Base-by-base conservation (phyloP, 1,140 invertebrate genomes). In the Plectus sambesii region DNA sequence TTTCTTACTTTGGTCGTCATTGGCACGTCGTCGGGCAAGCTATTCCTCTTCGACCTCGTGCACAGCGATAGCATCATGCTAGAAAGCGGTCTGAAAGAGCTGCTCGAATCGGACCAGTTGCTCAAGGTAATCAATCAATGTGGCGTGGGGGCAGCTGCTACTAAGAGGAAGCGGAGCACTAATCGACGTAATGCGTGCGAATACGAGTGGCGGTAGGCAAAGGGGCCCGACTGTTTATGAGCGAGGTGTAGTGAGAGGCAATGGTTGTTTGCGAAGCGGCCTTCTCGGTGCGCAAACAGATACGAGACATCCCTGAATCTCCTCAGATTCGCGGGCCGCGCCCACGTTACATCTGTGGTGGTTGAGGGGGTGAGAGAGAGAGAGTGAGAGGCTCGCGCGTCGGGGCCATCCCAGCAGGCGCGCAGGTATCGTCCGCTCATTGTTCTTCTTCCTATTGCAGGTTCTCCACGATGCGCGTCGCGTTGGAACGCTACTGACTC, bases 401-500 rank as follows among this genome's bases (percentile, higher is more conserved):
- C 12, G 12, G 17, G 17, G 17, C 12, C 12, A 33, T 33, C 12
- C 12, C 17, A 12, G 30, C 12, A 33, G 30, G 30, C 17, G 17
- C 12, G 17, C 30, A 33, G 22, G 8, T 56, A 47, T 5, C 17
- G 9, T 23, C 26, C 45, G 9, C 6, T 26, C 35, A 37, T 9
- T 33, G 39, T 47, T 36, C 19, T 19, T 50, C 26, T 45, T 56
- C 52, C 12, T 62, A 58, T 63, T 60, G 15, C 58, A 84, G 81
- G 81, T 96, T 20, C 82, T 90, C 62, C 89, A 96, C 70, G 88
- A 94, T 64, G 92, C 87, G 66, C 78, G 84, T 45, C 88, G 88
- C 70, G 85, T 89, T 68, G 85, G 85, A 53, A 82, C 82, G 33
- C 87, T 88, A 72, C 76, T 94, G 33, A 83, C 81, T 70, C 78